These are phyloP conservation scores for Gallirallus australis DNA, from an alignment of 2,797 vertebrate genomes.

Conservation along the genomic window DNA sequence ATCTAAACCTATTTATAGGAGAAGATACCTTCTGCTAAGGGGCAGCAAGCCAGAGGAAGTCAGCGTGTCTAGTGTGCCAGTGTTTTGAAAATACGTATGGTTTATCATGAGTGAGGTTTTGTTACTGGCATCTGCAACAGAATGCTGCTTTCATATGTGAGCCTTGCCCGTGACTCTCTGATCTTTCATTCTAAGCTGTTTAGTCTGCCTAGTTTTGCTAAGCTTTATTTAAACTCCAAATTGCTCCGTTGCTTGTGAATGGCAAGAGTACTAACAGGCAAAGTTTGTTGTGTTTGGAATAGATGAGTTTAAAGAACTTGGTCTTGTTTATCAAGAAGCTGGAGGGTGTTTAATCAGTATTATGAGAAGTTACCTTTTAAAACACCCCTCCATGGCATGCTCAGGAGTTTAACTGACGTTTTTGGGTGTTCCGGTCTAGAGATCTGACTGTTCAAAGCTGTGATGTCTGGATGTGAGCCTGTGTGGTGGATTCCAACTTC, in stretches of 20 bases:
- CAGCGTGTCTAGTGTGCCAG: not conserved
- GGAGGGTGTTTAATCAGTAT: not conserved
- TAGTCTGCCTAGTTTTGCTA: not conserved
- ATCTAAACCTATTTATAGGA: not conserved
- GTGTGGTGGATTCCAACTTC: not conserved
- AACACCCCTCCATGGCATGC: rapidly evolving
- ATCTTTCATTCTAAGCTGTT: not conserved
- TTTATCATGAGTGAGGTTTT: not conserved
- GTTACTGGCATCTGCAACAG: not conserved
- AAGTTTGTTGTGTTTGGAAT: not conserved
- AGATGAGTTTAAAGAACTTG: not conserved
- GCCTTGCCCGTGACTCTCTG: not conserved
- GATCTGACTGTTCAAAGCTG: not conserved
- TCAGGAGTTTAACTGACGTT: not conserved
- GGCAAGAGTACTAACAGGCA: not conserved
- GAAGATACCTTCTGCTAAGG: not conserved
- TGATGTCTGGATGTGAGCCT: not conserved
- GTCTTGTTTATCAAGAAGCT: not conserved
- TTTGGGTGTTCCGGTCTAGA: not conserved
- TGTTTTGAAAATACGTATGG: not conserved
- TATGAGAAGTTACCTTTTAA: not conserved
- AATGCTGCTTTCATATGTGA: not conserved
- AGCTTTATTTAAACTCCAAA: not conserved
- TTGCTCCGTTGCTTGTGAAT: not conserved
- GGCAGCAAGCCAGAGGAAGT: not conserved